phyloP scores from a whole-genome alignment of 2,797 vertebrate genomes.

The Falco peregrinus region DNA sequence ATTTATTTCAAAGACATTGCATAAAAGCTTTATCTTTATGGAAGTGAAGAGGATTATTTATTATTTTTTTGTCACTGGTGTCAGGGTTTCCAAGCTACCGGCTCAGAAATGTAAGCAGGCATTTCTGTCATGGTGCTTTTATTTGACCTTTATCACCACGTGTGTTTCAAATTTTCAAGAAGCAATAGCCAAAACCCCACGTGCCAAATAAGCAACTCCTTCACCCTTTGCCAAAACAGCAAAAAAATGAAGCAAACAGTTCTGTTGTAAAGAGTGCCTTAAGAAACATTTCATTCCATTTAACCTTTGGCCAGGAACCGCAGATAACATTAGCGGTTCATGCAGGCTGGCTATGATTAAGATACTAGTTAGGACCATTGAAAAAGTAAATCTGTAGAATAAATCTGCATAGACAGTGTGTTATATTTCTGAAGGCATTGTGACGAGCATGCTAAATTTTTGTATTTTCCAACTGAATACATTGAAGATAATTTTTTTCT shows the following conservation, averaged over 20 bases:
- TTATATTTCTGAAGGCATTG: not conserved
- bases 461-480: not conserved
- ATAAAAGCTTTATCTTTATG: not conserved
- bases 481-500: not conserved
- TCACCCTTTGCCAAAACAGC: not conserved
- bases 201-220: not conserved
- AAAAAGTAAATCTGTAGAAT: not conserved
- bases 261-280: too few species aligned
- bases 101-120: not conserved
- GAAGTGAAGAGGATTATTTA: not conserved
- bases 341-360: rapidly evolving
- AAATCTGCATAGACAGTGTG: not conserved
- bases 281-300: not conserved
- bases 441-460: not conserved
- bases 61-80: not conserved
- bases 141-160: not conserved
- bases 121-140: not conserved
- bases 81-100: not conserved
- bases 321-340: rapidly evolving
- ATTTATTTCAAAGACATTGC: not conserved
- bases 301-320: not conserved
- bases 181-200: not conserved
- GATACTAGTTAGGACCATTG: too few species aligned
- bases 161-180: not conserved
- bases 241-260: not conserved